Percentiles rank a stretch among this genome's conserved stretches.
Evolutionary conservation across 2,888 invertebrate species (phyloP).

Genomic region (Chaitophorus viminalis): DNA sequence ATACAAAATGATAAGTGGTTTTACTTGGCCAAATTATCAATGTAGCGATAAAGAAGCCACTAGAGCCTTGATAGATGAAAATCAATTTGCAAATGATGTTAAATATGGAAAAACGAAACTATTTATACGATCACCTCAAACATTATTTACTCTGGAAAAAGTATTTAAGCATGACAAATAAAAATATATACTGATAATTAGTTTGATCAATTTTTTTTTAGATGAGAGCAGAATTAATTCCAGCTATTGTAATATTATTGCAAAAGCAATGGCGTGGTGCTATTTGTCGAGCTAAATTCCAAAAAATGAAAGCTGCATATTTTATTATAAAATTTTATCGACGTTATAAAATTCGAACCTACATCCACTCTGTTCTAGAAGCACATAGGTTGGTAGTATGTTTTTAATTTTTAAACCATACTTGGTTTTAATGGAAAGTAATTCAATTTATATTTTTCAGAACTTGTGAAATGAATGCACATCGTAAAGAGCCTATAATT

Average conservation of each 20-base stretch:
- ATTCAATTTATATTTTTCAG: constrained; percentile 65
- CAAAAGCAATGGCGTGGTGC: constrained; percentile 96
- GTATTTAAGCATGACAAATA: constrained; percentile 65
- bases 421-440: background rate
- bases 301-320: constrained; percentile 86
- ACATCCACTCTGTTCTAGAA: constrained; percentile 74
- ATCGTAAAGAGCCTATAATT: constrained; percentile 79
- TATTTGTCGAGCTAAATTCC: constrained; percentile 81
- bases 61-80: constrained; percentile 83
- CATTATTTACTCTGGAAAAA: constrained; percentile 88
- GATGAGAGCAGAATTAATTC: constrained; percentile 86
- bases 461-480: constrained; percentile 74
- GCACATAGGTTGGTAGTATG: constrained; percentile 71
- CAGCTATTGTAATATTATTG: constrained; percentile 88
- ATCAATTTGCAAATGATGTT: constrained; percentile 82
- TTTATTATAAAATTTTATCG: constrained; percentile 84
- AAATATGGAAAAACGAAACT: constrained; percentile 96
- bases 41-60: constrained; percentile 84
- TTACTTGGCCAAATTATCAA: constrained; percentile 97
- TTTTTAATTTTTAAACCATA: background rate
- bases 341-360: constrained; percentile 79
- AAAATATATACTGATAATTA: background rate
- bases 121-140: constrained; percentile 92
- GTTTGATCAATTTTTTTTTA: constrained; percentile 65
- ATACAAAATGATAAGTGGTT: constrained; percentile 95